phyloP scores from a whole-genome alignment of 2,113 vertebrate species.

The Sialia sialis region DNA sequence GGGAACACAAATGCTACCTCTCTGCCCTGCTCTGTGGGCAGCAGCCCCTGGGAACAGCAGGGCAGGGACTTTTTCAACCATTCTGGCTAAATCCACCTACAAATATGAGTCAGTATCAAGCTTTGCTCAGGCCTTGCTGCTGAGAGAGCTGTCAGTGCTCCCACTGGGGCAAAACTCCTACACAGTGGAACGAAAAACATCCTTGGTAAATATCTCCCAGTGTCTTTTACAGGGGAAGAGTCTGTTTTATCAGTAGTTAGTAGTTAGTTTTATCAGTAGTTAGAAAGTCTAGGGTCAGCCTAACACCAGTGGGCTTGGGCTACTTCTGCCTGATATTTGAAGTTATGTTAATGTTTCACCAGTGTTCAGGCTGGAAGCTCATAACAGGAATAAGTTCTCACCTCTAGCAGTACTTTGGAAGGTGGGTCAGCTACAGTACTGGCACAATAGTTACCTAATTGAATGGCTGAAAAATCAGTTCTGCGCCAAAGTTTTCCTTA shows the following conservation, averaged over 20 bases:
- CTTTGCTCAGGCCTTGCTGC: neutral
- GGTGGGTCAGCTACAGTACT: neutral
- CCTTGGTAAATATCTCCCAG: neutral
- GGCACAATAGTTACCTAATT: neutral
- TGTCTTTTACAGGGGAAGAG: neutral
- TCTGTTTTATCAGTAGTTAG: neutral
- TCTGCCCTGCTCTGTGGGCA: neutral
- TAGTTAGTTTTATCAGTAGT: neutral
- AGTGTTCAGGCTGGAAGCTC: neutral
- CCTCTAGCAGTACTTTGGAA: neutral
- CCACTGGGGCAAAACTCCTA: neutral
- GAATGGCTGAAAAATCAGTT: neutral
- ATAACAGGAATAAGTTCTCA: neutral
- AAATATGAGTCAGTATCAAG: neutral
- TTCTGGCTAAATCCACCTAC: neutral
- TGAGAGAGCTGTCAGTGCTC: neutral
- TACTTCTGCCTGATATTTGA: neutral
- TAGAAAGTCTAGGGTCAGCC: neutral
- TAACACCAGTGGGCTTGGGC: neutral
- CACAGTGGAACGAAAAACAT: neutral
- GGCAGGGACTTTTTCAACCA: neutral
- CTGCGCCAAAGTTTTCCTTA: neutral
- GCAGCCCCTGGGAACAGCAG: neutral
- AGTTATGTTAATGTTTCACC: neutral
- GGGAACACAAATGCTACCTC: accelerated